Base-by-base conservation (phyloP, 1,140 invertebrate species). In the Oreohelix idahoensis region DNA sequence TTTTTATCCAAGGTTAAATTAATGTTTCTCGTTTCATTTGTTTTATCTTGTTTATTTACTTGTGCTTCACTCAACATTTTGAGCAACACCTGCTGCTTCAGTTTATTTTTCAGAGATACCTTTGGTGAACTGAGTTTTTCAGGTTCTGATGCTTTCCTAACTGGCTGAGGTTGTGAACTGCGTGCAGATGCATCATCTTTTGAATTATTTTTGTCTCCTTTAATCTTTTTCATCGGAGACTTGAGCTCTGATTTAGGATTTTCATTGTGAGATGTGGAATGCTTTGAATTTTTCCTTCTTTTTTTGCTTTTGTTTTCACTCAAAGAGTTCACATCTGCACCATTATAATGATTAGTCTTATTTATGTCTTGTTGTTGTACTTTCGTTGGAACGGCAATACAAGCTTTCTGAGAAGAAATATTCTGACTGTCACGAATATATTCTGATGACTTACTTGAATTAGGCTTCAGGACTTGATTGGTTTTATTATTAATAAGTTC, bases 21-120 rank as follows among this genome's bases (percentile, higher is more conserved):
- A 0, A 13, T 42, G 13, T 49, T 66, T 15, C 29, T 32, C 2
- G 23, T 66, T 66, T 32, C 63, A 66, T 23, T 23, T 58, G 63
- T 11, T 11, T 8, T 66, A 11, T 74, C 36, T 74, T 2, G 71
- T 49, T 58, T 58, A 23, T 23, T 20, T 23, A 58, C 20, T n/a
- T 58, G 10, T 58, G 53, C 20, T 58, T 42, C 36, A 39, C 39
- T 39, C 71, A 74, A 74, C 42, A 74, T 39, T 74, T 39, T 49
- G 4, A 74, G 23, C 11, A 74, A 20, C 38, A 42, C 42, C 8
- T 42, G 42, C 71, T 74, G 23, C 38, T 74, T 74, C 13, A 4
- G 17, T 74, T 42, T 74, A 42, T 39, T 74, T 2, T 26, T 42
- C 0, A 29, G 5, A 10, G 38, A 26, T 42, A 39, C 8, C 5